These are phyloP conservation scores for Sarcophaga subvicina DNA, from an alignment of 2,888 invertebrate genomes.

Conservation along the genomic window DNA sequence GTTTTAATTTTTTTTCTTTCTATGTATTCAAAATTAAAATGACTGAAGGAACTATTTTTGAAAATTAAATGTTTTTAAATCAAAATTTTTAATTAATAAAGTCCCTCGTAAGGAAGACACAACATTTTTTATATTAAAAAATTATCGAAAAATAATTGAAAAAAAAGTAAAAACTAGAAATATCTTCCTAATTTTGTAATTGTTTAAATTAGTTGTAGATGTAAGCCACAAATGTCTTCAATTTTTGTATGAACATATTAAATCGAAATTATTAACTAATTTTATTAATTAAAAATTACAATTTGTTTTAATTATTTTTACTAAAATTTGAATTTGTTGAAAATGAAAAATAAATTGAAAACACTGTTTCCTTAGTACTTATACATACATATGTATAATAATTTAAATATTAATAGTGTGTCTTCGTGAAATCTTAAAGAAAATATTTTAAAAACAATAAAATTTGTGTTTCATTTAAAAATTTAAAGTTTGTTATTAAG, in stretches of 20 bases:
- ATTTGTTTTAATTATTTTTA: conserved; percentile 8
- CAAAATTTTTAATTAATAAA: background rate
- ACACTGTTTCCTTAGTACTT: too few relatives aligned
- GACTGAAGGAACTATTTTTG: conserved; percentile 41
- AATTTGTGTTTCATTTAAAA: conserved; percentile 20
- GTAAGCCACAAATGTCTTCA: conserved; percentile 70
- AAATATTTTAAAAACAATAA: background rate
- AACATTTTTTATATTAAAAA: conserved; percentile 50
- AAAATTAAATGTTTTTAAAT: background rate
- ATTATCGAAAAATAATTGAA: too few relatives aligned
- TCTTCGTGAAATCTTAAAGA: background rate
- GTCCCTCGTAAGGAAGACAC: conserved; percentile 38
- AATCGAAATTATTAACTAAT: conserved; percentile 30
- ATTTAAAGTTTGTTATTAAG: conserved; percentile 4
- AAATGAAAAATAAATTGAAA: conserved; percentile 13
- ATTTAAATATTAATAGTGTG: background rate
- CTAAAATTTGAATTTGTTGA: conserved; percentile 5
- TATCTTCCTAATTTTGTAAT: conserved; percentile 51
- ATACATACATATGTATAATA: background rate
- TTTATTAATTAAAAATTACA: conserved; percentile 20
- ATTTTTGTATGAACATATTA: conserved; percentile 27
- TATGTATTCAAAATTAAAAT: conserved; percentile 45
- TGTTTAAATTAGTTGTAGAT: conserved; percentile 48
- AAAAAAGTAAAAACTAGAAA: background rate
- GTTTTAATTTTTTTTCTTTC: conserved; percentile 38